Evolutionary conservation across 1,140 invertebrate species (phyloP), one percentile per base, ranked within the genome.

Genomic region (Euborellia annulipes): DNA sequence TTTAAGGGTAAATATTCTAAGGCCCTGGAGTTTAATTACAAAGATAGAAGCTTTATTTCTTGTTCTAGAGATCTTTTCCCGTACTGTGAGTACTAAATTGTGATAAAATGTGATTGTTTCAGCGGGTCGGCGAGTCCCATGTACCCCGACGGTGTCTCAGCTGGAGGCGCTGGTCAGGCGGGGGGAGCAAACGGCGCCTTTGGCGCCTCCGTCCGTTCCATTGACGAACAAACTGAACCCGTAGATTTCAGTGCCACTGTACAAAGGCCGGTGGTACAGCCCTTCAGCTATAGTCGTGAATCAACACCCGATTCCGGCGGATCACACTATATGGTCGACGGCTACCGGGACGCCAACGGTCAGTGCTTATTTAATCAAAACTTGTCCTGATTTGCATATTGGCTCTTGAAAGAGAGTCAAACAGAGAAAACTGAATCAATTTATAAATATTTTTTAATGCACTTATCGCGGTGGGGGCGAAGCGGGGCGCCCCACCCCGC

Each of bases 281-380:
- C 36, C 48, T 19, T 38, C 30, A 71, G 66, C 14, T 87, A 86
- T 58, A 85, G 82, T 63, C 73, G 84, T 48, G 83, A 86, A 62
- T 86, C 82, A 23, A 85, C 83, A 32, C 78, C 77, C 8, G 83
- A 86, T 60, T 85, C 80, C 56, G 80, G 81, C 36, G 82, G 79
- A 44, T 83, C 80, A 20, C 84, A 86, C 63, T 86, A 86, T 56
- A 75, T 85, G 61, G 23, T 27, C 23, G 83, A 87, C 59, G 78
- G 80, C 40, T 87, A 86, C 58, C 67, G 83, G 59, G 83, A 86
- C 61, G 75, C 82, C 13, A 80, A 81, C 55, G 82, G 83, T 87
- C 62, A 72, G 63, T 58, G 54, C 53, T 55, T 50, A 48, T 53
- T 53, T 34, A 51, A 51, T 54, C 50, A 51, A 41, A 32, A 9